Evolutionary conservation across 2,797 vertebrate genomes (phyloP), one percentile per base, ranked within the genome.

Genomic region (Rhinella marina): DNA sequence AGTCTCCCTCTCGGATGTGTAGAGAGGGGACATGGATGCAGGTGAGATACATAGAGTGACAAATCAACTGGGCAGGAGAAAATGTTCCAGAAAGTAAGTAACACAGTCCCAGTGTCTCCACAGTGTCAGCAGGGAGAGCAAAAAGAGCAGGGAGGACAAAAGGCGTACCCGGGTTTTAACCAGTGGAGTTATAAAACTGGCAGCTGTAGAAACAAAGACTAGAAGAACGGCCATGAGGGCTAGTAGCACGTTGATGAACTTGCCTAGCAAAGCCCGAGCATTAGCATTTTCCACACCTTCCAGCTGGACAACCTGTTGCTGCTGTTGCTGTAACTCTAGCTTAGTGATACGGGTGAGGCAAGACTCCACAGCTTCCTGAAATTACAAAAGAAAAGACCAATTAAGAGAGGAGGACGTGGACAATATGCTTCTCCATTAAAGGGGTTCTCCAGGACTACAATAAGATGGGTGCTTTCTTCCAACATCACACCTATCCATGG

Each of bases 251-350:
- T 99, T 99, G 94, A 99, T 99, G 94, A 99, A 97, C 91, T 99
- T 99, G 78, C 98, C 98, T 92, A 99, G 96, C 87, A 99, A 96
- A 0, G 97, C 98, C n/a, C 98, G 94, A 0, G 98, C 98, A 0
- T 99, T 98, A 93, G 98, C 97, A 1, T 99, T 99, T 94, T 99
- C 98, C 92, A 99, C 98, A 0, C 98, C 98, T 89, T 99, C 98
- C 93, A 99, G 91, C 94, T 99, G 98, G 52, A 99, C 98, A 77
- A 99, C 98, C 91, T 99, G 98, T 93, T 99, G 98, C 94, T 99
- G 98, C 87, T 99, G 98, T 93, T 99, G 98, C 94, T 99, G 98
- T 66, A 99, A 94, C 93, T 99, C 98, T 94, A 99, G 93, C 93
- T 99, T 99, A 91, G 97, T 98, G 92, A 99, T 96, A 14, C 98